Base-by-base conservation (phyloP, 2,797 vertebrate species). In the Ctenosaura bakeri region DNA sequence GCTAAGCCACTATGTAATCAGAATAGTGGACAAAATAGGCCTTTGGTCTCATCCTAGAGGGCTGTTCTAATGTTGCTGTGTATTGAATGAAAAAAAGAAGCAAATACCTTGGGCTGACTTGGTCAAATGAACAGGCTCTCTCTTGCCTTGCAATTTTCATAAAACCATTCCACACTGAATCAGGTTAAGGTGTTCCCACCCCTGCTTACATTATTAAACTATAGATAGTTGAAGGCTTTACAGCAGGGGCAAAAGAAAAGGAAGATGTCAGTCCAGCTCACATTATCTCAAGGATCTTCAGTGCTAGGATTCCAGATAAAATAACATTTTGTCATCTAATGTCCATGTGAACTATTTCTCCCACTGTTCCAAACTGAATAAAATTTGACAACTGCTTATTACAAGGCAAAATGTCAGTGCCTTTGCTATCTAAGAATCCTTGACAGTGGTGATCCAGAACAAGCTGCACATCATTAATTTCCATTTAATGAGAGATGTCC, bases 401-500 rank as follows among this genome's bases (percentile, higher is more conserved):
- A 38, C 35, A 76, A 87, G 38, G 16, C 26, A 86, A 86, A 59
- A 32, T 66, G 38, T 38, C 14, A 56, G 9, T 77, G 26, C 52
- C n/a, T 59, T 77, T 71, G 64, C 85, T 78, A 50, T 13, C 66
- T 1, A 32, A 62, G 64, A 81, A 88, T 6, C 2, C 12, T 74
- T 0, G 10, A 1, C 2, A 42, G 79, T 8, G 32, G 54, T 83
- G 7, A 64, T 92, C 62, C 87, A 12, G 0, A 88, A 6, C 22
- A 20, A 7, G 52, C 6, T 62, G 69, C n/a, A 54, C 29, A 20
- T 74, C 35, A 71, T 76, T 56, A 5, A 8, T 83, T 94, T 87
- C 62, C 81, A 89, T 38, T 92, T 73, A 88, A 2, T 1, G 24
- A 79, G 92, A 91, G 24, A 52, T 5, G 8, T 90, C 54, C 9